Percentiles rank a stretch among this genome's conserved stretches.
These are phyloP conservation scores for Helostoma temminkii DNA, from an alignment of 2,797 vertebrate genomes.

Conservation along the genomic window DNA sequence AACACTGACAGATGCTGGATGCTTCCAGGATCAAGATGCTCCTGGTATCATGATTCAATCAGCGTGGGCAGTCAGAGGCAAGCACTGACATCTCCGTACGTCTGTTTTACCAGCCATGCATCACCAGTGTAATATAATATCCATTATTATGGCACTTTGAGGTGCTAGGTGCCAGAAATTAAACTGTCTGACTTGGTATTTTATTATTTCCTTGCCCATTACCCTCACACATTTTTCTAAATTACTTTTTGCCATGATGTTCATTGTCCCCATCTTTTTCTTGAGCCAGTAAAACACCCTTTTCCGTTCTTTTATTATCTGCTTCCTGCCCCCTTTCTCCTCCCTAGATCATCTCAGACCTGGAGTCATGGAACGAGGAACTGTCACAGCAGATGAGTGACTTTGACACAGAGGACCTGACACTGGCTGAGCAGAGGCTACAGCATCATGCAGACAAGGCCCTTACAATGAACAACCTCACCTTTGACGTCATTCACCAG, in stretches of 20 bases:
- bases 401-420: conserved; percentile 98
- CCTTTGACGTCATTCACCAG: conserved; percentile 98
- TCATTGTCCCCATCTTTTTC: background rate
- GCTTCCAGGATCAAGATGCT: conserved; percentile 65
- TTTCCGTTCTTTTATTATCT: background rate
- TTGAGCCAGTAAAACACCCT: background rate
- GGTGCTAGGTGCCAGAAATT: conserved; percentile 32
- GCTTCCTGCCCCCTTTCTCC: no score
- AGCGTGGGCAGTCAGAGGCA: conserved; percentile 66
- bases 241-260: background rate
- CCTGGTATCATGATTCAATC: conserved; percentile 69
- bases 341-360: conserved; percentile 95
- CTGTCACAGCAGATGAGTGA: conserved; percentile 97
- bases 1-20: conserved; percentile 21
- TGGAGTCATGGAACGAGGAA: conserved; percentile 99
- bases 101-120: conserved; percentile 64
- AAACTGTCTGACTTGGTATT: conserved; percentile 38
- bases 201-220: conserved; percentile 18
- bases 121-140: conserved; percentile 56
- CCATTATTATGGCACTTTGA: conserved; percentile 20
- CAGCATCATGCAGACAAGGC: conserved; percentile 99
- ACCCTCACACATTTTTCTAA: background rate
- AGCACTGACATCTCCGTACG: conserved; percentile 65
- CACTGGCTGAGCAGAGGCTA: conserved; percentile 95
- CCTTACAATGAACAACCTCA: conserved; percentile 98